These are phyloP conservation scores for Diabrotica virgifera DNA, from an alignment of 1,140 invertebrate genomes.

Conservation along the genomic window DNA sequence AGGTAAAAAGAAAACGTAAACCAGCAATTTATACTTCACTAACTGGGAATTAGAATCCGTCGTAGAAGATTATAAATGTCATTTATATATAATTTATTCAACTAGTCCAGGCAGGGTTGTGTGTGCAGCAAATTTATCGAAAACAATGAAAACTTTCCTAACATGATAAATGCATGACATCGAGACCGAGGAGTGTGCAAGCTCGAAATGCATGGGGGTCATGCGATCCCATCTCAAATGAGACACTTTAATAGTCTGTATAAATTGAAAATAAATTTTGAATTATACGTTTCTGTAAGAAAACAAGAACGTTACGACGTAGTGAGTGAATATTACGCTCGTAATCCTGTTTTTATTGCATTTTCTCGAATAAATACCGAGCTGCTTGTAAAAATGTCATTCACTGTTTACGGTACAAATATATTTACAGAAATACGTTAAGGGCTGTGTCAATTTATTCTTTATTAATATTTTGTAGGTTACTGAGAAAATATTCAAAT, in stretches of 20 bases:
- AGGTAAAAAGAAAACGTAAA: too few relatives aligned
- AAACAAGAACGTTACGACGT: slow-evolving; percentile 3
- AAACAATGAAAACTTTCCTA: slow-evolving; percentile 19
- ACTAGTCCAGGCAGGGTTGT: background rate
- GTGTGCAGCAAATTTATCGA: slow-evolving; percentile 12
- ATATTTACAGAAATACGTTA: too few relatives aligned
- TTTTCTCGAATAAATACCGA: background rate
- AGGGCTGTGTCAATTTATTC: too few relatives aligned
- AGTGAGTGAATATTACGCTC: background rate
- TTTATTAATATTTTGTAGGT: too few relatives aligned
- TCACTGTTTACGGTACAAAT: too few relatives aligned
- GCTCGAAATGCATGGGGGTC: slow-evolving; percentile 18
- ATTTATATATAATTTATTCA: slow-evolving; percentile 10
- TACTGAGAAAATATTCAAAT: too few relatives aligned
- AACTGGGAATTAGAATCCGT: background rate
- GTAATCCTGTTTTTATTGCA: background rate
- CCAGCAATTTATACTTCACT: too few relatives aligned
- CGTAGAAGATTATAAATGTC: slow-evolving; percentile 9
- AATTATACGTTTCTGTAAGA: slow-evolving; percentile 12
- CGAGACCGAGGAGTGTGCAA: slow-evolving; percentile 12
- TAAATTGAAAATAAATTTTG: slow-evolving; percentile 22
- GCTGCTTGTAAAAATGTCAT: background rate
- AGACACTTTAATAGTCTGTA: slow-evolving; percentile 19
- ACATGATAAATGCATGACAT: slow-evolving; percentile 15
- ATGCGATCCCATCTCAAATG: slow-evolving; percentile 22